A percentile compares a stretch with the other conserved stretches of the same genome.
Evolutionary conservation across 2,113 vertebrate genomes (phyloP).

Genomic region (Heptranchias perlo): DNA sequence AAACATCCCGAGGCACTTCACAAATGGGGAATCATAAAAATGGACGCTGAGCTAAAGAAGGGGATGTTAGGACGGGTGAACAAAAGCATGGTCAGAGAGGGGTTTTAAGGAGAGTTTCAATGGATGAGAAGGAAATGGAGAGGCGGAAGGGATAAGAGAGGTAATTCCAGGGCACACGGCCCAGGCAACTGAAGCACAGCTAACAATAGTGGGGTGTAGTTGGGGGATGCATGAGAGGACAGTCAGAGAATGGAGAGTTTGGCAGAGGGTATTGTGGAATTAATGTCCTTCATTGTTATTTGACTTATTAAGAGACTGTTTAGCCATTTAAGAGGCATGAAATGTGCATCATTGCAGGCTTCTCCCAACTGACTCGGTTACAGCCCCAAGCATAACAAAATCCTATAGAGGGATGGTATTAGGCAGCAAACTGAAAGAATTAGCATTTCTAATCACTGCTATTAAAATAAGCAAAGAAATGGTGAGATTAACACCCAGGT

Average conservation of each 20-base stretch:
- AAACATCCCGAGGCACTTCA: neutral
- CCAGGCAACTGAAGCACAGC: neutral
- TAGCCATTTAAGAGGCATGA: neutral
- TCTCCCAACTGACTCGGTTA: neutral
- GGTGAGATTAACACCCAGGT: neutral
- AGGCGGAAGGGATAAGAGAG: neutral
- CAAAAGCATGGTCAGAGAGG: no score
- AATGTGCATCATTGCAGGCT: neutral
- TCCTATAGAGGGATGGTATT: neutral
- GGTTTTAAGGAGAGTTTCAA: neutral
- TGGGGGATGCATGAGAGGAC: neutral
- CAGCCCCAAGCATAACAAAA: neutral
- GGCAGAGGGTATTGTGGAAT: neutral
- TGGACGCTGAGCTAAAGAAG: neutral
- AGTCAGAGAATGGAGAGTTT: neutral
- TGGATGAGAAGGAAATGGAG: neutral
- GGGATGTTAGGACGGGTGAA: neutral
- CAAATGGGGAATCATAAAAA: neutral
- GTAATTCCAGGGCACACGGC: neutral
- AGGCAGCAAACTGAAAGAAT: neutral
- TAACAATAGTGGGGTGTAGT: no score
- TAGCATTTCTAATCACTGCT: neutral
- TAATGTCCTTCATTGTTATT: neutral
- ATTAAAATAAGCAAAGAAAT: neutral
- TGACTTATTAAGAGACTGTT: neutral